Conservation (phyloP, 2,888 invertebrate species). For the Drosophila multiciliata region DNA sequence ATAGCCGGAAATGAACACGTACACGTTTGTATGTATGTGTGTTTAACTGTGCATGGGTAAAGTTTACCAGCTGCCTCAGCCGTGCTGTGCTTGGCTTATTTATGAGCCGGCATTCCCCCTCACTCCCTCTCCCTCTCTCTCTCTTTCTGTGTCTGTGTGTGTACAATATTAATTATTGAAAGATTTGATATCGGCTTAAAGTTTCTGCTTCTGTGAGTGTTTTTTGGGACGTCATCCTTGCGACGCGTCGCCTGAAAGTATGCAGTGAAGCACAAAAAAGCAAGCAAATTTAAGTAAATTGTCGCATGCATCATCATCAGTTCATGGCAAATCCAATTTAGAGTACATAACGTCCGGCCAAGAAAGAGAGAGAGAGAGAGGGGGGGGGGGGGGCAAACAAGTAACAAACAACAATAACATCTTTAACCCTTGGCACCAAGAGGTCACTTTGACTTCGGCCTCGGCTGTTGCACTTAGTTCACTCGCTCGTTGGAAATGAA, state of each 20-base stretch:
- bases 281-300: conserved; percentile 65
- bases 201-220: conserved; percentile 49
- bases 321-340: conserved; percentile 70
- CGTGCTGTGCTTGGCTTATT: conserved; percentile 43
- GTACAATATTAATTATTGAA: conserved; percentile 74
- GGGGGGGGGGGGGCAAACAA: conserved; percentile 10
- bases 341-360: conserved; percentile 14
- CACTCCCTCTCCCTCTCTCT: neutral
- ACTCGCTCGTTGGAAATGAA: conserved; percentile 72
- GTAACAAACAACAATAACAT: conserved; percentile 32
- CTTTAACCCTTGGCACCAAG: conserved; percentile 36
- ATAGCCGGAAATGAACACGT: conserved; percentile 79
- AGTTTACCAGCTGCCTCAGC: conserved; percentile 54
- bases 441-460: conserved; percentile 36
- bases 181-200: conserved; percentile 79
- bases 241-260: conserved; percentile 23
- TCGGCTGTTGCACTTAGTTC: conserved; percentile 60
- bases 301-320: conserved; percentile 71
- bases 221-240: conserved; percentile 20
- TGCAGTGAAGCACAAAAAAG: conserved; percentile 22
- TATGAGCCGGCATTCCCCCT: conserved; percentile 38
- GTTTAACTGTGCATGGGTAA: conserved; percentile 45
- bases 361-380: neutral
- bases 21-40: conserved; percentile 47
- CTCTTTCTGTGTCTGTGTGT: conserved; percentile 25